Evolutionary conservation across 2,797 vertebrate species (phyloP), one percentile per base, ranked within the genome.

Genomic region (Peromyscus attwateri): DNA sequence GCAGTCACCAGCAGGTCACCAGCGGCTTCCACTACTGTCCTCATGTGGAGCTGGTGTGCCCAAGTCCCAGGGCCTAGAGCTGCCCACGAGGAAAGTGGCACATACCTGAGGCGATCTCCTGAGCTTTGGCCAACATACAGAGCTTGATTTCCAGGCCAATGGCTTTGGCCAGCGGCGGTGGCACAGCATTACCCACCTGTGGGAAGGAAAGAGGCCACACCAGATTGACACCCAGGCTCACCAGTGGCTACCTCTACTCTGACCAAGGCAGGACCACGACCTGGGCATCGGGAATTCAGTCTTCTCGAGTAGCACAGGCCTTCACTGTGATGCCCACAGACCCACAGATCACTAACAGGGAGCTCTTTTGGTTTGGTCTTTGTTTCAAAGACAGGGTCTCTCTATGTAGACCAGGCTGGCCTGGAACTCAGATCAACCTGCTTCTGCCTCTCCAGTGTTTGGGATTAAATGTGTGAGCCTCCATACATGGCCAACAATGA

Each of bases 141-240:
- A 98, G 98, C 97, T 99, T 99, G 80, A 99, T 98, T 98, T 99
- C 99, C 96, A 99, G 89, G 46, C 99, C 99, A 0, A 99, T 99
- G 98, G 99, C 99, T 98, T 99, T 99, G 92, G 99, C 99, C 40
- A 99, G 99, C 0, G 99, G 99, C 0, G 99, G 99, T 0, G 99
- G 99, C 95, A 99, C 99, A 0, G 99, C 99, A 0, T 99, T 99
- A 14, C 99, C 99, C 71, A 99, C 99, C 99, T 99, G 98, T 9
- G 13, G 40, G 34, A 29, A 70, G 25, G 25, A 75, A 49, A 57
- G 31, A 1, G 21, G 57, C 3, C 11, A 46, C 23, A 43, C 6
- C 12, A 19, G 49, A 13, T 37, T 46, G 43, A 73, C 79, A 60
- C 1, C 17, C 7, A 31, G 37, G 37, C 52, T 60, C 55, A 55